Evolutionary conservation across 2,888 invertebrate species (phyloP).

Genomic region (Drosophila maculinotata): DNA sequence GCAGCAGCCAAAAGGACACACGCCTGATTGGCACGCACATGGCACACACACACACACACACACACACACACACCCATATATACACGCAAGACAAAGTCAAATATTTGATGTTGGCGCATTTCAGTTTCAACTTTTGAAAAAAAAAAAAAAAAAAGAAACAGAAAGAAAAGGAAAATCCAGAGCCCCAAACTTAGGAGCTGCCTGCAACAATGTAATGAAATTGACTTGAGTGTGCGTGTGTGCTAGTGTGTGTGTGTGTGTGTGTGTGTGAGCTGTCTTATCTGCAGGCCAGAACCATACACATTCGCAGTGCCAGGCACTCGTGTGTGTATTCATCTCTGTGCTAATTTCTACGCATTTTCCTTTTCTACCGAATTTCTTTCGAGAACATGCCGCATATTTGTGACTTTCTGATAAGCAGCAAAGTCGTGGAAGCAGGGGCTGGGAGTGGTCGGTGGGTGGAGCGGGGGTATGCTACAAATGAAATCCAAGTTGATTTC

Average conservation of each 20-base stretch:
- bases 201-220: conserved; percentile 74
- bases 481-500: conserved; percentile 74
- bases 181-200: conserved; percentile 36
- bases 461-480: conserved; percentile 3
- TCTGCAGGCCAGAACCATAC: conserved; percentile 52
- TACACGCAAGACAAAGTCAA: conserved; percentile 66
- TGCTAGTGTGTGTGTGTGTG: conserved; percentile 11
- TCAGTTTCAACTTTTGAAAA: conserved; percentile 71
- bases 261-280: conserved; percentile 57
- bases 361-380: conserved; percentile 38
- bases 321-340: conserved; percentile 73
- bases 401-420: conserved; percentile 57
- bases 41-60: conserved; percentile 36
- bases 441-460: not conserved
- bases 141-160: conserved; percentile 16
- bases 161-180: conserved; percentile 24
- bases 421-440: not conserved
- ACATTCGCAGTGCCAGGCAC: conserved; percentile 39
- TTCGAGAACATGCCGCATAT: conserved; percentile 48
- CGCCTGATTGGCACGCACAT: conserved; percentile 78
- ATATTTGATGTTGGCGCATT: conserved; percentile 77
- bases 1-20: conserved; percentile 59
- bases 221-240: conserved; percentile 56
- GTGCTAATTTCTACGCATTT: conserved; percentile 79
- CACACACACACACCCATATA: conserved; percentile 12